Base-by-base conservation (phyloP, 2,888 invertebrate genomes). In the Drosophila fulvimacula region DNA sequence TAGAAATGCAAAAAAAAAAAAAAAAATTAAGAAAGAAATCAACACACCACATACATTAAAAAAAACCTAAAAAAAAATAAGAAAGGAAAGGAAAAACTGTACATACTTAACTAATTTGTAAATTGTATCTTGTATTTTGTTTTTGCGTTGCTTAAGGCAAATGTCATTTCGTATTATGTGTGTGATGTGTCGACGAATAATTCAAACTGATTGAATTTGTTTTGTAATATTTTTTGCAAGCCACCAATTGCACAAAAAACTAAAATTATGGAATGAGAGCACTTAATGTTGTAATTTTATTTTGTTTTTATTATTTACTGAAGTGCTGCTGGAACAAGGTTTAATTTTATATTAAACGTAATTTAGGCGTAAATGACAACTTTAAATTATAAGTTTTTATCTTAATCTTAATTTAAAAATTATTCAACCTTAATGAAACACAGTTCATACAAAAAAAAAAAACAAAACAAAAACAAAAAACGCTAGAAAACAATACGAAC, bases 351-450 rank as follows among this genome's bases (percentile, higher is more conserved):
- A 88, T 79, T 71, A 76, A 73, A 70, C 79, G 66, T 87, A 83
- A 87, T 82, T 82, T 85, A 88, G 82, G 86, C 86, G 72, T 88
- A 88, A 88, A 85, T 88, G 82, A 88, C 82, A 82, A 85, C 88
- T 82, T 82, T 74, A 79, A 77, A 62, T 73, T 57, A 85, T 85
- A 85, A 83, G 86, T 85, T 88, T 83, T 86, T 86, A 88, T 82
- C 78, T 62, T 82, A 82, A 85, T 82, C 55, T 88, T 88, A 82
- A 82, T 85, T 82, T 82, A 69, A 82, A 69, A 69, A 55, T 74
- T 79, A 79, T 79, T 69, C 59, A 66, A 74, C 59, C 62, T 79
- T 66, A 69, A 76, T 82, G 69, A 87, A 81, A 76, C 58, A 68
- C 69, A 69, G 63, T 79, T 81, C 82, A 81, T 65, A 58, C n/a